Evolutionary conservation across 2,113 vertebrate genomes (phyloP).

Genomic region (Oreochromis niloticus): DNA sequence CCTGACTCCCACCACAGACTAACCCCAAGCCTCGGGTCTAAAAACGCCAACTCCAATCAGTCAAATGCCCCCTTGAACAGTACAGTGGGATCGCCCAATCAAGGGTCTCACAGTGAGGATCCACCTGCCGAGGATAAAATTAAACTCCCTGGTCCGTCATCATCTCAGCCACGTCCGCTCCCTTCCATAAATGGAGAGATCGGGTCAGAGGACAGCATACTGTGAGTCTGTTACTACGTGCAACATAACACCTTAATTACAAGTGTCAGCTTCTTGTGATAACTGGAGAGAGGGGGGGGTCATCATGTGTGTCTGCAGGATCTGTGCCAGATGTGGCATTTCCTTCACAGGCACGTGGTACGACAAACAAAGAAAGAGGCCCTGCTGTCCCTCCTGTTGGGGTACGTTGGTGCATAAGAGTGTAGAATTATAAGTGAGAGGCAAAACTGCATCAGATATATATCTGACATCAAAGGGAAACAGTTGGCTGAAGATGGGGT

Average conservation of each 20-base stretch:
- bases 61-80: not conserved
- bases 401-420: slow-evolving; percentile 27
- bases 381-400: slow-evolving; percentile 67
- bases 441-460: not conserved
- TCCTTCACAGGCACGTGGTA: slow-evolving; percentile 58
- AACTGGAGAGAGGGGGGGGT: not conserved
- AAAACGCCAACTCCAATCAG: not conserved
- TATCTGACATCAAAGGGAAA: not conserved
- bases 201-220: slow-evolving; percentile 37
- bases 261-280: not conserved
- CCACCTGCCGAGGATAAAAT: not conserved
- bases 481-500: not conserved
- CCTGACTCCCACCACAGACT: slow-evolving; percentile 54
- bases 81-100: not conserved
- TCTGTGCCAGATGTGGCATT: slow-evolving; percentile 65
- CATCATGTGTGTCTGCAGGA: slow-evolving; percentile 33
- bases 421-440: not conserved
- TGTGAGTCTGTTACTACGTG: slow-evolving; percentile 35
- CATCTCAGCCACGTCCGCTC: not conserved
- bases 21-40: slow-evolving; percentile 9
- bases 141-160: slow-evolving; percentile 28
- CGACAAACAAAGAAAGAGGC: slow-evolving; percentile 59
- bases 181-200: slow-evolving; percentile 57
- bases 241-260: not conserved
- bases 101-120: not conserved